Conservation (phyloP, 2,888 invertebrate species). For the Eupelmus urozonus region DNA sequence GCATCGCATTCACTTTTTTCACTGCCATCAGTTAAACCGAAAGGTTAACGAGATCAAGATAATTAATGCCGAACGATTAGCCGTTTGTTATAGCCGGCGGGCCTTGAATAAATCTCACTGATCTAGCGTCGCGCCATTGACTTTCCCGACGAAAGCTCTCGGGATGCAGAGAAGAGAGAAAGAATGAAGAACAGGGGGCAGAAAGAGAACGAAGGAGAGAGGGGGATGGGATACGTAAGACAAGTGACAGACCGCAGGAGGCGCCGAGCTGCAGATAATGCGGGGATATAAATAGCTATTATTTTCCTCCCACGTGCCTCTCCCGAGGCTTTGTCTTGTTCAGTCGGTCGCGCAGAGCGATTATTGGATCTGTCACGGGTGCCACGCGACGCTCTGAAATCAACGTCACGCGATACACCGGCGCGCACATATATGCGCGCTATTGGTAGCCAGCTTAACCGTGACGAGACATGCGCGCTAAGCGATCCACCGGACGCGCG, state of each 20-base stretch:
- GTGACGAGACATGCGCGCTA: too few species aligned
- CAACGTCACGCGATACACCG: constrained; percentile 15
- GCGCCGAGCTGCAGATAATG: not conserved
- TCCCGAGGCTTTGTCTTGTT: too few species aligned
- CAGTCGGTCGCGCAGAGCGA: too few species aligned
- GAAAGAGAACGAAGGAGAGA: not conserved
- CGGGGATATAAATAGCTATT: constrained; percentile 23
- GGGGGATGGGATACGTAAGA: not conserved
- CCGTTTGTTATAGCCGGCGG: not conserved
- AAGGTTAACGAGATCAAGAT: not conserved
- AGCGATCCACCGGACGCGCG: too few species aligned
- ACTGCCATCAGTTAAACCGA: not conserved
- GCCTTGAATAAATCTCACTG: not conserved
- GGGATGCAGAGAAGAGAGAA: too few species aligned
- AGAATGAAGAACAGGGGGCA: too few species aligned
- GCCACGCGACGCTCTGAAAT: constrained; percentile 10
- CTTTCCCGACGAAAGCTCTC: not conserved
- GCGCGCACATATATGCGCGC: too few species aligned
- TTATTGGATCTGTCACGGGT: constrained; percentile 34
- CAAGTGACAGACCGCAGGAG: not conserved
- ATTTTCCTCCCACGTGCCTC: not conserved
- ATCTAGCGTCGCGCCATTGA: not conserved
- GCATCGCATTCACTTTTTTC: too few species aligned
- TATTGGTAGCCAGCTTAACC: too few species aligned
- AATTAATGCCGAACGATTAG: not conserved